phyloP scores from a whole-genome alignment of 2,888 invertebrate species.

The Auanema sp. region DNA sequence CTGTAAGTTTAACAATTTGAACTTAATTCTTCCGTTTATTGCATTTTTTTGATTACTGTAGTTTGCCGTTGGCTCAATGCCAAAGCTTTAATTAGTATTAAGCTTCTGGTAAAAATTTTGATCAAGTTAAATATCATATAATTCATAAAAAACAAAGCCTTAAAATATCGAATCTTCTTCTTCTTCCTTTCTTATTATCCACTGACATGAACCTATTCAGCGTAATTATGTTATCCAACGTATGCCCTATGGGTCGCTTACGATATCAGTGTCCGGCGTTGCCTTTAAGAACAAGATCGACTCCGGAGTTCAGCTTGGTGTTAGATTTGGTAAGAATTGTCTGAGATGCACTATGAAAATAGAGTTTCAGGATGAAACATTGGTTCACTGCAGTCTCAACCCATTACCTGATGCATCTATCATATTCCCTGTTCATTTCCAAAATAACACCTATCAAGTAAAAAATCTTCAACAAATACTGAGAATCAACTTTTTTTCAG shows the following conservation, averaged over 20 bases:
- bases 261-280: conserved; percentile 72
- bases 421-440: conserved; percentile 86
- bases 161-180: too few species aligned
- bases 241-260: conserved; percentile 82
- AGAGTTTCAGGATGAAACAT: conserved; percentile 79
- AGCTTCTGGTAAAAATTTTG: too few species aligned
- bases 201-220: conserved; percentile 36
- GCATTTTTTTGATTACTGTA: background rate
- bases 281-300: conserved; percentile 86
- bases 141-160: too few species aligned
- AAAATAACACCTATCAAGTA: conserved; percentile 81
- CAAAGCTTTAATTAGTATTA: too few species aligned
- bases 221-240: conserved; percentile 85
- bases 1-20: conserved; percentile 29
- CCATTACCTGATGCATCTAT: conserved; percentile 89
- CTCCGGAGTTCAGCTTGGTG: conserved; percentile 80
- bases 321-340: conserved; percentile 79
- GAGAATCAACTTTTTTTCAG: conserved; percentile 48
- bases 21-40: conserved; percentile 1
- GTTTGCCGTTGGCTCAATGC: too few species aligned
- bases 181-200: background rate
- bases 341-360: background rate
- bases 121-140: too few species aligned
- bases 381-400: conserved; percentile 90
- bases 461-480: background rate